phyloP scores from a whole-genome alignment of 2,113 vertebrate genomes.

The Nothocercus julius region DNA sequence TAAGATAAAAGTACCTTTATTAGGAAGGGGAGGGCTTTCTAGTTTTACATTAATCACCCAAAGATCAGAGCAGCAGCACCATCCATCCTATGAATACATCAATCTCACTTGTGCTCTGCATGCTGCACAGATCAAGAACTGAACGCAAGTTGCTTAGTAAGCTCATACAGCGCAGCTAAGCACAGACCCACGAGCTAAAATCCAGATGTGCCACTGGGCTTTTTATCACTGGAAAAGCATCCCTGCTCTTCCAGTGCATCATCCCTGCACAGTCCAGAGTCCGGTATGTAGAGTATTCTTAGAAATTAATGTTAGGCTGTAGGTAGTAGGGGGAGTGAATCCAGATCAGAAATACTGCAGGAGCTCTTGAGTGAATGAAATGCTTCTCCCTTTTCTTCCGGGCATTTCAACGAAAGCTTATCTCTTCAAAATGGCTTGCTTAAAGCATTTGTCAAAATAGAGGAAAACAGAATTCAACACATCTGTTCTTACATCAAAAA shows the following conservation, averaged over 20 bases:
- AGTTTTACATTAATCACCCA: neutral
- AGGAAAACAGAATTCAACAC: neutral
- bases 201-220: neutral
- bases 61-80: neutral
- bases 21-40: neutral
- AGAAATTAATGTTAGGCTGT: neutral
- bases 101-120: neutral
- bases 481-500: neutral
- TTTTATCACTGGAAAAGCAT: neutral
- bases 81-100: neutral
- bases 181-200: neutral
- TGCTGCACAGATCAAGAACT: neutral
- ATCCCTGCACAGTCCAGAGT: neutral
- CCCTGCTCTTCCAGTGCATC: neutral
- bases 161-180: neutral
- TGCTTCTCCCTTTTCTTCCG: neutral
- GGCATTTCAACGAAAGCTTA: neutral
- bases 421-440: neutral
- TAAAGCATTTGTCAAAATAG: neutral
- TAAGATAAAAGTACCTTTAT: neutral
- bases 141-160: accelerated
- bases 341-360: neutral
- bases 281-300: neutral
- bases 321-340: neutral
- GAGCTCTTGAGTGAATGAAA: neutral